These are phyloP conservation scores for Ephialtes manifestator DNA, from an alignment of 2,888 invertebrate genomes.

Conservation along the genomic window DNA sequence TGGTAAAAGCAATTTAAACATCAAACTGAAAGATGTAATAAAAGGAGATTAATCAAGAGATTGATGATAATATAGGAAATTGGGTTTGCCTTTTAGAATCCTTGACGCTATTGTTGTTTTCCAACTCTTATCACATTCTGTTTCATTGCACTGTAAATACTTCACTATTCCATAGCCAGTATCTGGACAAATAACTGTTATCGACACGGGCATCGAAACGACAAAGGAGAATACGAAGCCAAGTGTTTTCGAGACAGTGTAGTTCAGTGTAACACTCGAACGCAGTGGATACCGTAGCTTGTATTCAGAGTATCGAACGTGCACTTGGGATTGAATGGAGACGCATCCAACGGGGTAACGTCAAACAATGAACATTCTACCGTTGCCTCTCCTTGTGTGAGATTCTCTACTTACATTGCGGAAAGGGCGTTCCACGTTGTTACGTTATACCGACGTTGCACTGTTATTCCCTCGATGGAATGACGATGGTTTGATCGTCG, in stretches of 20 bases:
- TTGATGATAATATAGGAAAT: background rate
- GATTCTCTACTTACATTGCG: slow-evolving; percentile 56
- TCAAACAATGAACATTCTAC: slow-evolving; percentile 20
- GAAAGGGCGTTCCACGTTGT: slow-evolving; percentile 51
- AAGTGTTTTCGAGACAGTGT: slow-evolving; percentile 12
- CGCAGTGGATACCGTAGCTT: background rate
- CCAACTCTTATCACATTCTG: background rate
- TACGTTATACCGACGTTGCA: slow-evolving; percentile 46
- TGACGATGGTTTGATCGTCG: slow-evolving; percentile 55
- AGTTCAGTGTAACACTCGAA: background rate
- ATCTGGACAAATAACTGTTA: background rate
- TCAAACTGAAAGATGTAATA: background rate
- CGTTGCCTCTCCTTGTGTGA: background rate
- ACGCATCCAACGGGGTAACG: background rate
- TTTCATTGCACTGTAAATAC: slow-evolving; percentile 8
- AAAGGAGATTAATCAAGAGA: background rate
- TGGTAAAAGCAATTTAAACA: too few species aligned
- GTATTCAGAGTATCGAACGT: background rate
- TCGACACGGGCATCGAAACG: background rate
- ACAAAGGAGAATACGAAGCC: slow-evolving; percentile 3
- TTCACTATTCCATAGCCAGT: background rate
- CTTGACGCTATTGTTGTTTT: background rate
- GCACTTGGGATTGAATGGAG: background rate
- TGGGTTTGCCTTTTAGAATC: background rate
- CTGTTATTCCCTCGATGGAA: slow-evolving; percentile 56